Evolutionary conservation across 2,113 vertebrate species (phyloP).

Genomic region (Leptodactylus fuscus): DNA sequence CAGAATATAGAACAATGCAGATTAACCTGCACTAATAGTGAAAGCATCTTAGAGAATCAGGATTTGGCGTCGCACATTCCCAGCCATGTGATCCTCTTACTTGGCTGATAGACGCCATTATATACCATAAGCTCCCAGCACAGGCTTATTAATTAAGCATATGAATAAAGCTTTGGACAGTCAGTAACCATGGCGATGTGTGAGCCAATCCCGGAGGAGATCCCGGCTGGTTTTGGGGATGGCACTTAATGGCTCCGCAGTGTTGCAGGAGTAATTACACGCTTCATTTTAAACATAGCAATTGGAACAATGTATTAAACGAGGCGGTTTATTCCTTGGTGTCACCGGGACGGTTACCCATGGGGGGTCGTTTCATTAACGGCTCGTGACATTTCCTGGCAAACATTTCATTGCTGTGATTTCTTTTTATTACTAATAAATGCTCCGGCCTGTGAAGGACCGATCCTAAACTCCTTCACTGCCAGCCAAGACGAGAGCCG

Average conservation of each 20-base stretch:
- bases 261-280: conserved; percentile 56
- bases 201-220: conserved; percentile 53
- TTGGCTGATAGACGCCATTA: conserved; percentile 12
- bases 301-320: conserved; percentile 59
- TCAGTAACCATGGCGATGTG: conserved; percentile 53
- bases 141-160: conserved; percentile 59
- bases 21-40: neutral
- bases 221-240: conserved; percentile 43
- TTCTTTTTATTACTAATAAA: conserved; percentile 52
- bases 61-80: neutral
- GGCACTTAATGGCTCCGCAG: conserved; percentile 44
- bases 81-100: neutral
- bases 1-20: too few species aligned
- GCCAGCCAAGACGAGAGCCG: neutral
- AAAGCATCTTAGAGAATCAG: neutral
- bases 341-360: conserved; percentile 45
- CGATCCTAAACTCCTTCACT: conserved; percentile 45
- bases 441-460: neutral
- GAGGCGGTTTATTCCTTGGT: conserved; percentile 51
- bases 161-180: conserved; percentile 61
- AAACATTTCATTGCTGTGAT: conserved; percentile 47
- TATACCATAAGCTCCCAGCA: conserved; percentile 9
- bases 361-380: conserved; percentile 54
- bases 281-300: conserved; percentile 56
- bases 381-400: conserved; percentile 38